Evolutionary conservation across 2,888 invertebrate species (phyloP).

Genomic region (Pachycephus smyrnensis): DNA sequence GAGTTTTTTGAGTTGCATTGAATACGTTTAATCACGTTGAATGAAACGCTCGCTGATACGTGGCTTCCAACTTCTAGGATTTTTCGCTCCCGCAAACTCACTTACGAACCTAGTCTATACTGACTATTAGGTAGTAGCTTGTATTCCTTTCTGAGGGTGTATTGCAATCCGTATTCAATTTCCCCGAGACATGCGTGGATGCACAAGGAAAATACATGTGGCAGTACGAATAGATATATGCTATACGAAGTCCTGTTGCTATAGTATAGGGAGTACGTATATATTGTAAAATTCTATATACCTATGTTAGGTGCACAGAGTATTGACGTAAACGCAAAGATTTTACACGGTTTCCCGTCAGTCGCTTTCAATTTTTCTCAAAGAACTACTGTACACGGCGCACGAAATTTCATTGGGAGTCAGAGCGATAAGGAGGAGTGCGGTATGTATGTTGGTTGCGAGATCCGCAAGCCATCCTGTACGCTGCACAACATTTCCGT

Average conservation of each 20-base stretch:
- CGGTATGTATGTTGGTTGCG: not conserved
- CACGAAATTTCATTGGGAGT: not conserved
- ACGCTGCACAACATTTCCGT: not conserved
- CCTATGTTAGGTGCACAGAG: not conserved
- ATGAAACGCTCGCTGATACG: conserved; percentile 22
- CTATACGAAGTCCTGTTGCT: not conserved
- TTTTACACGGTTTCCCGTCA: not conserved
- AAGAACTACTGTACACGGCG: not conserved
- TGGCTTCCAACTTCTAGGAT: not conserved
- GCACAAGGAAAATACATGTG: not conserved
- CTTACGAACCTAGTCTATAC: not conserved
- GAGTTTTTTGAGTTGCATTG: conserved; percentile 14
- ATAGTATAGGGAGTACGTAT: not conserved
- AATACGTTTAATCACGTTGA: conserved; percentile 34
- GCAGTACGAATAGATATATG: not conserved
- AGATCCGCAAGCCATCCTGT: not conserved
- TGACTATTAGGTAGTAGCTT: not conserved
- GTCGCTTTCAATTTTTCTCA: not conserved
- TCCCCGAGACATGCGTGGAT: conserved; percentile 29
- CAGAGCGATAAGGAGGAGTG: not conserved
- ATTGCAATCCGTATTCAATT: conserved; percentile 36
- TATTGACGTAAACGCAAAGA: not conserved
- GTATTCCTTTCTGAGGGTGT: not conserved
- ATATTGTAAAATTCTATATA: not conserved
- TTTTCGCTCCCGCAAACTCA: not conserved